phyloP scores from a whole-genome alignment of 2,113 vertebrate species.

The Martes martes region DNA sequence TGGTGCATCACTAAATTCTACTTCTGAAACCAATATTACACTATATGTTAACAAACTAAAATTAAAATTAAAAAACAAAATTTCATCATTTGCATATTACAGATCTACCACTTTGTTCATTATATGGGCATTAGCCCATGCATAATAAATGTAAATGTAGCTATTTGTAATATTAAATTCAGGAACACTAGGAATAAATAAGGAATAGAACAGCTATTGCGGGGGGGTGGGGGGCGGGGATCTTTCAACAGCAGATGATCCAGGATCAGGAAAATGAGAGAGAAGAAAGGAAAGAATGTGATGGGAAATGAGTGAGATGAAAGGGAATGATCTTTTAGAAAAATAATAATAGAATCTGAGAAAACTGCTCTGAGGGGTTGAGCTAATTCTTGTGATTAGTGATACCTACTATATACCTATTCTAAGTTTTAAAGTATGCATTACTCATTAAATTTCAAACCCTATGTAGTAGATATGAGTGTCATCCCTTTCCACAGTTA shows the following conservation, averaged over 20 bases:
- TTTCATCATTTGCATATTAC: not conserved
- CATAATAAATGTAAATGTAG: not conserved
- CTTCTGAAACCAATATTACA: not conserved
- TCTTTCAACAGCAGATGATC: not conserved
- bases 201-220: not conserved
- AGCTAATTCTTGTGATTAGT: not conserved
- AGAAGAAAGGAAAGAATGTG: not conserved
- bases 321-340: not conserved
- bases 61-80: not conserved
- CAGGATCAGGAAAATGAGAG: not conserved
- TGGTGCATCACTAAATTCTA: not conserved
- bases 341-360: not conserved
- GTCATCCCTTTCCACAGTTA: not conserved
- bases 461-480: not conserved
- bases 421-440: not conserved
- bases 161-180: not conserved
- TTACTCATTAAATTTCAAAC: not conserved
- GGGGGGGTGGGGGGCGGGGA: not conserved
- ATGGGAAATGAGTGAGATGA: not conserved
- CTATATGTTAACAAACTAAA: not conserved
- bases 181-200: constrained; percentile 3
- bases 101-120: not conserved
- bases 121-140: not conserved
- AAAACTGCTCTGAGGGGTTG: not conserved
- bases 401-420: not conserved